Evolutionary conservation across 2,797 vertebrate genomes (phyloP), one percentile per base, ranked within the genome.

Genomic region (Enteromius afrohamiltoni): DNA sequence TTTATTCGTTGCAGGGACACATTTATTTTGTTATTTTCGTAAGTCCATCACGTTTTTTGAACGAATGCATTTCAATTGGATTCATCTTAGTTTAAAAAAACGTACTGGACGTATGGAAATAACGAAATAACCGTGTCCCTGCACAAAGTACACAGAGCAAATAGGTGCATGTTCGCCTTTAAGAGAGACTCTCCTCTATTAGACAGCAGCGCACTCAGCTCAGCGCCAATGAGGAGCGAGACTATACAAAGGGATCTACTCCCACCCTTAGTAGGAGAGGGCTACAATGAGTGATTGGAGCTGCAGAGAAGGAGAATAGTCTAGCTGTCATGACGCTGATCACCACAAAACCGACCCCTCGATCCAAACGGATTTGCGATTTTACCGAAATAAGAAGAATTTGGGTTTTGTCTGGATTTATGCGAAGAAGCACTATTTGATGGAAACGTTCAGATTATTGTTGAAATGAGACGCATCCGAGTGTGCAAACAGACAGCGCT

Each of bases 171-270:
- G 23, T 65, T 75, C 9, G 7, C 70, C 70, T 79, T 85, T 85
- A 80, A 80, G 55, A 76, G 26, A 67, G 16, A 34, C 1, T 1
- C 19, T 26, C 47, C 47, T 31, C 9, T 47, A 85, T 69, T 85
- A 70, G 78, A 17, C 26, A 29, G 74, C 29, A 47, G 49, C 17
- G 42, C 53, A 64, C 31, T 65, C n/a, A 68, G 69, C 64, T 80
- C 45, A 64, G 34, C 37, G 10, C 86, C 89, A 88, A 89, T 89
- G 69, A 60, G 9, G 37, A 21, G 14, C 67, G 2, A 80, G 64
- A 31, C 45, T 34, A 62, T 31, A 83, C 78, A 69, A 51, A 83
- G 85, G 40, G 87, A 88, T 89, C 87, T 81, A 89, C 83, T 87
- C 87, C 83, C 78, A 81, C 69, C 47, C 65, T 55, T 51, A 47